Base-by-base conservation (phyloP, 2,797 vertebrate genomes). In the Labeo calbasu region DNA sequence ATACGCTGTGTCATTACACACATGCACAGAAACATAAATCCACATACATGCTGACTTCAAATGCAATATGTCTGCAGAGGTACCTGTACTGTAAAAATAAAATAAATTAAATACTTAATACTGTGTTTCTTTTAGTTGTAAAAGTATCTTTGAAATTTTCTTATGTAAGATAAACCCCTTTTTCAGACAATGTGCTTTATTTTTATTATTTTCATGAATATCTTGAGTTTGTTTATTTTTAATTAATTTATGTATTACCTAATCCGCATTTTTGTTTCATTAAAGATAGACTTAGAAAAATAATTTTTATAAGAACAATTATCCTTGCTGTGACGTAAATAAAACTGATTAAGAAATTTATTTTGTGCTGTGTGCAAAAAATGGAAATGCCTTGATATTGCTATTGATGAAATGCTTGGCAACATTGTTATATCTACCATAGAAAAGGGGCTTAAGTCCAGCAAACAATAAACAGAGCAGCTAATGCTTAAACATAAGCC, bases 391-490 rank as follows among this genome's bases (percentile, higher is more conserved):
- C 77, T 17, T 51, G 14, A 32, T 46, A 57, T 9, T 40, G 25
- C 61, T 51, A 51, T 3, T 69, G n/a, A 63, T 21, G 14, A 76
- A 28, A 66, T 40, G 46, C 77, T 63, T 79, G 50, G 57, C 55
- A 79, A 79, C 68, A 77, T 70, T 59, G 63, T 25, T 79, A 51
- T 69, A 68, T 65, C 21, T 71, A 50, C 40, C 36, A 66, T 71
- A 25, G 21, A 14, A 59, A 80, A 76, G 63, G 25, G 46, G 59
- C 12, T 77, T 70, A 82, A 59, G 70, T 48, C 21, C 72, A 71
- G 71, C 82, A 85, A 87, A 84, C 81, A 87, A 85, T 83, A 82
- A 86, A 83, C 81, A 86, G 80, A 88, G 84, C 61, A 69, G 61
- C 72, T 87, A 89, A 86, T 86, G 81, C 78, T 79, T 55, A 83